These are phyloP conservation scores for Drosophila engyochracea DNA, from an alignment of 2,888 invertebrate species.

Conservation along the genomic window DNA sequence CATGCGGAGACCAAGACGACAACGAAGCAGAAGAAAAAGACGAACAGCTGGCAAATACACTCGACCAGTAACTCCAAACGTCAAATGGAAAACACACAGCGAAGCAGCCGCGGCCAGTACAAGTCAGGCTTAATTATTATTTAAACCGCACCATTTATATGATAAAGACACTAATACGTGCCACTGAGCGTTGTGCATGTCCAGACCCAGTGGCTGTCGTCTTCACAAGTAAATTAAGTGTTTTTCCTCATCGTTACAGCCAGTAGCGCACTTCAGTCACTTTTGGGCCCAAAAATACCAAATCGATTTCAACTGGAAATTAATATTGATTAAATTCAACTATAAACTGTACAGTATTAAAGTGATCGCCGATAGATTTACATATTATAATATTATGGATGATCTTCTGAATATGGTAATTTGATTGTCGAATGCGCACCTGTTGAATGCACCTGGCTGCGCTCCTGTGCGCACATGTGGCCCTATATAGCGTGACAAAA, in stretches of 20 bases:
- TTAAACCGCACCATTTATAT: constrained; percentile 81
- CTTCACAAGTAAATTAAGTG: constrained; percentile 39
- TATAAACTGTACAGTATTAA: not conserved
- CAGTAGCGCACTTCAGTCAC: constrained; percentile 1
- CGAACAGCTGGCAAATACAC: constrained; percentile 40
- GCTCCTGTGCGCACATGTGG: constrained; percentile 34
- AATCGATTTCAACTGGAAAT: not conserved
- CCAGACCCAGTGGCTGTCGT: constrained; percentile 26
- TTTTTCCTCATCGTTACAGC: not conserved
- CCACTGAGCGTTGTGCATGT: constrained; percentile 77
- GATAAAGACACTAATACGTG: constrained; percentile 75
- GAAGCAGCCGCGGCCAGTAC: constrained; percentile 15
- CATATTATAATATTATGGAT: not conserved
- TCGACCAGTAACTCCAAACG: constrained; percentile 21
- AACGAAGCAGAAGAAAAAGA: constrained; percentile 4
- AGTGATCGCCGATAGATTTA: no score
- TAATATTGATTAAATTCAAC: not conserved
- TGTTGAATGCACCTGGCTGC: constrained; percentile 17
- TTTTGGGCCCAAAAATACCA: not conserved
- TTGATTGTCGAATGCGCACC: constrained; percentile 17
- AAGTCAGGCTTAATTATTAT: constrained; percentile 72
- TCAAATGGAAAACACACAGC: constrained; percentile 2
- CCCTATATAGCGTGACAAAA: constrained; percentile 77
- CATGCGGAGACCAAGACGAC: not conserved
- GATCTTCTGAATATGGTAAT: not conserved